phyloP scores from a whole-genome alignment of 2,888 invertebrate genomes.

The Ormia ochracea region DNA sequence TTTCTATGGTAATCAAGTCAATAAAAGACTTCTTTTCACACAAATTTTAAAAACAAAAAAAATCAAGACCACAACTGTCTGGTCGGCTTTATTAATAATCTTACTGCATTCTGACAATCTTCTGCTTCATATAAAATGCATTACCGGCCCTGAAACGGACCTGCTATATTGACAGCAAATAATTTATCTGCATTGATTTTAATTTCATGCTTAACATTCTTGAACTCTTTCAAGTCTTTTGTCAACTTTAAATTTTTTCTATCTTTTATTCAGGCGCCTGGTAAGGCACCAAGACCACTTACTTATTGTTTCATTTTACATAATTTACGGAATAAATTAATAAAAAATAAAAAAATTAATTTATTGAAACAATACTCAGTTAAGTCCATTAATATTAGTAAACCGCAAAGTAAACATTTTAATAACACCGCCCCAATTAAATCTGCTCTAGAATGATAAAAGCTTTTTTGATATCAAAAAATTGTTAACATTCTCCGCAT shows the following conservation, averaged over 20 bases:
- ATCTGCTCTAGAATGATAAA: constrained; percentile 26
- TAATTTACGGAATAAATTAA: constrained; percentile 4
- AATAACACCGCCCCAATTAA: neutral
- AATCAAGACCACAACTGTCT: no score
- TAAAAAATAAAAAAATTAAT: neutral
- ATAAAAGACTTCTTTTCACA: no score
- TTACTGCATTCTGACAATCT: no score
- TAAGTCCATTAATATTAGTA: constrained; percentile 40
- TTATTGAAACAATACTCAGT: constrained; percentile 12
- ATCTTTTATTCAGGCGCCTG: constrained; percentile 15
- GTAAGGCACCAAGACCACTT: neutral
- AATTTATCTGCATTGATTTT: neutral
- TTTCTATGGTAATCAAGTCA: no score
- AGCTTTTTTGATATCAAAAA: neutral
- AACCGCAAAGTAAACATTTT: neutral
- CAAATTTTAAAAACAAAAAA: no score
- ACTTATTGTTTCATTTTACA: constrained; percentile 46
- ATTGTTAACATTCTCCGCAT: no score
- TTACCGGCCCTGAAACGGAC: constrained; percentile 10
- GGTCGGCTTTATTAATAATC: no score
- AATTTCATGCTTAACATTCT: neutral
- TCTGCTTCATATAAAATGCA: neutral
- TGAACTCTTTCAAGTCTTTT: neutral
- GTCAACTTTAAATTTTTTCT: neutral
- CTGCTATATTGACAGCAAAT: neutral